Base-by-base conservation (phyloP, 2,113 vertebrate species). In the Sander lucioperca region DNA sequence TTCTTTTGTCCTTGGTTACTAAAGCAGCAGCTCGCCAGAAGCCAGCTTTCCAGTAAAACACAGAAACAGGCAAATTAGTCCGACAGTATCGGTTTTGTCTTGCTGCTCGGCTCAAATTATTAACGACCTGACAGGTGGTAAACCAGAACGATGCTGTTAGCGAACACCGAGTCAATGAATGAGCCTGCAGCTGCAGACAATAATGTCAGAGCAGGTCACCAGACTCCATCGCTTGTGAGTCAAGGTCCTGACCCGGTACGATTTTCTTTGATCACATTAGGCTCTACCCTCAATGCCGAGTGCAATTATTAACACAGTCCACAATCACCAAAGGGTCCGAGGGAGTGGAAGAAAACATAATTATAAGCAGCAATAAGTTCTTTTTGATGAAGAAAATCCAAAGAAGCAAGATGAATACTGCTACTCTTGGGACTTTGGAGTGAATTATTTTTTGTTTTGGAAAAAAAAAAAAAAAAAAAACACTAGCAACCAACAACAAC, bases 111-210 rank as follows among this genome's bases (percentile, higher is more conserved):
- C 77, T 88, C 67, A 83, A 80, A 88, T 92, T 82, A 86, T 79
- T 83, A 90, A 79, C 71, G 45, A 67, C 50, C 74, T 56, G 45
- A 73, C 65, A 43, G 66, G 68, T 30, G 39, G 45, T 77, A 74
- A 87, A 86, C 64, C 57, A 11, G 72, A 74, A 62, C 6, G 54
- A 73, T 53, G 79, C 66, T 12, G 57, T 77, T 84, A 63, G 56
- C 25, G 6, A 82, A 87, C 83, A 90, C 69, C 80, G 58, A 56
- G 82, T 82, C 89, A 86, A 85, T 94, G 91, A 91, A 87, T 13
- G 9, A 70, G 77, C 87, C 82, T 25, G 61, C 66, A 80, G 84
- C 47, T 80, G 51, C 78, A 86, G 53, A 62, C 72, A 78, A 39
- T 51, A 30, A 85, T 81, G 88, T 89, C 85, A 85, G 36, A 53